A percentile compares a stretch with the other conserved stretches of the same genome.
phyloP scores from a whole-genome alignment of 2,888 invertebrate species.

The Zeuzera pyrina region DNA sequence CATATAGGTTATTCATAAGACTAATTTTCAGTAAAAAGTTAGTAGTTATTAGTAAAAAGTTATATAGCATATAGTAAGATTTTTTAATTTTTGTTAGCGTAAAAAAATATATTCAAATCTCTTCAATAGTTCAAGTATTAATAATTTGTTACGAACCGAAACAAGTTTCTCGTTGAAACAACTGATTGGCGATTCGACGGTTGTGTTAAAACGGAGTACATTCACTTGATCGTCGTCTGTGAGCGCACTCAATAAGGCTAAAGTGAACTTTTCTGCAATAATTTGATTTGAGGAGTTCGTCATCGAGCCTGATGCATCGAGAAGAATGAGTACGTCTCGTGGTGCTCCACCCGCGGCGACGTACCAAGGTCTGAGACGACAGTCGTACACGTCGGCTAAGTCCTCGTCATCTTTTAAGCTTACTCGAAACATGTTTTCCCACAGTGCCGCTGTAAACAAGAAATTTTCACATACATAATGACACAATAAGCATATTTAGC shows the following conservation, averaged over 20 bases:
- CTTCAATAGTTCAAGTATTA: neutral
- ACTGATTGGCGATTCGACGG: slow-evolving; percentile 44
- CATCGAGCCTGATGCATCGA: slow-evolving; percentile 63
- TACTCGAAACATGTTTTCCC: slow-evolving; percentile 52
- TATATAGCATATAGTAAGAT: too few relatives aligned
- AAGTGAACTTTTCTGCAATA: slow-evolving; percentile 42
- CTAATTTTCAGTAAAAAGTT: too few relatives aligned
- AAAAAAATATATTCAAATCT: neutral
- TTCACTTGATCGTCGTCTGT: slow-evolving; percentile 64
- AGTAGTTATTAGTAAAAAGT: too few relatives aligned
- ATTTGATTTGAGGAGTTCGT: slow-evolving; percentile 46
- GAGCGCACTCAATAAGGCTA: slow-evolving; percentile 53
- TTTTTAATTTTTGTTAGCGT: too few relatives aligned
- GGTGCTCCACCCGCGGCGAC: slow-evolving; percentile 59
- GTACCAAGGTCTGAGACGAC: slow-evolving; percentile 60
- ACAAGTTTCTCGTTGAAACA: slow-evolving; percentile 57
- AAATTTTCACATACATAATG: too few relatives aligned
- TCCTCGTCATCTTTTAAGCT: slow-evolving; percentile 21
- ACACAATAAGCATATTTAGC: too few relatives aligned
- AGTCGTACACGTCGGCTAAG: slow-evolving; percentile 49
- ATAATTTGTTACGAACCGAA: slow-evolving; percentile 37
- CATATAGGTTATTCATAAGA: too few relatives aligned
- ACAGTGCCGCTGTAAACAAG: slow-evolving; percentile 53
- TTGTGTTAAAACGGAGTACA: slow-evolving; percentile 48
- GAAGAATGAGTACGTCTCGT: slow-evolving; percentile 49